Percentiles rank a stretch among this genome's conserved stretches.
Evolutionary conservation across 1,140 invertebrate species (phyloP).

Genomic region (Drosophila ohnishii): DNA sequence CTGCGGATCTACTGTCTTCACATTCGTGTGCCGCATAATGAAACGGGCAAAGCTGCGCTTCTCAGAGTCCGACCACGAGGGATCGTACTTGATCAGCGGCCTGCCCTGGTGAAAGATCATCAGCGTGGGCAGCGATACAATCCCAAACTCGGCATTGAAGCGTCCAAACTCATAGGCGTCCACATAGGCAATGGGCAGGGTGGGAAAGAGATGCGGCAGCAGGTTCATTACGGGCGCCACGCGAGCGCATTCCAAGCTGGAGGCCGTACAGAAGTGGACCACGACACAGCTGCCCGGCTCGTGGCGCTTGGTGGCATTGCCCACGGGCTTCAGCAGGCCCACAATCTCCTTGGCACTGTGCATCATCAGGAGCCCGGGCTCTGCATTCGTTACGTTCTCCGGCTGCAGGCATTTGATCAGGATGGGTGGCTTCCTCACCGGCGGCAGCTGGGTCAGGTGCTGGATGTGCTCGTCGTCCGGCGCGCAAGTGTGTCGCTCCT

Average conservation of each 20-base stretch:
- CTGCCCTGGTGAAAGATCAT: slow-evolving; percentile 96
- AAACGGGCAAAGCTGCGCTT: slow-evolving; percentile 92
- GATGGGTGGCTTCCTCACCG: slow-evolving; percentile 61
- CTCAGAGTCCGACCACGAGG: slow-evolving; percentile 89
- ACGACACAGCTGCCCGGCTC: slow-evolving; percentile 89
- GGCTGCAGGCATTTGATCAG: slow-evolving; percentile 69
- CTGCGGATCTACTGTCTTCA: slow-evolving; percentile 84
- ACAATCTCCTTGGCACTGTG: slow-evolving; percentile 76
- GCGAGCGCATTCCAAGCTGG: slow-evolving; percentile 94
- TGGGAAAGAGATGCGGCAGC: slow-evolving; percentile 90
- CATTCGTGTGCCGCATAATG: slow-evolving; percentile 90
- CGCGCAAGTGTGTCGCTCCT: slow-evolving; percentile 43
- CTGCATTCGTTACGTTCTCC: not conserved
- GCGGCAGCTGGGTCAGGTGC: slow-evolving; percentile 52
- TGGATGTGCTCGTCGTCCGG: slow-evolving; percentile 68
- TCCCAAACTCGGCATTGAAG: slow-evolving; percentile 96
- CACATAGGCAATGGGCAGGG: slow-evolving; percentile 93
- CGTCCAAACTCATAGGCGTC: slow-evolving; percentile 94
- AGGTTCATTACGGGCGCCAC: slow-evolving; percentile 96
- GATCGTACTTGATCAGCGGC: slow-evolving; percentile 83
- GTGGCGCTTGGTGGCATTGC: slow-evolving; percentile 83
- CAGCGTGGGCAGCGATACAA: slow-evolving; percentile 96
- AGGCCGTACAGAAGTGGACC: slow-evolving; percentile 94
- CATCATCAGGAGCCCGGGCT: slow-evolving; percentile 62
- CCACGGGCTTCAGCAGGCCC: slow-evolving; percentile 82